Percentiles rank a stretch among this genome's conserved stretches.
phyloP scores from a whole-genome alignment of 2,113 vertebrate genomes.

The Pao palembangensis region DNA sequence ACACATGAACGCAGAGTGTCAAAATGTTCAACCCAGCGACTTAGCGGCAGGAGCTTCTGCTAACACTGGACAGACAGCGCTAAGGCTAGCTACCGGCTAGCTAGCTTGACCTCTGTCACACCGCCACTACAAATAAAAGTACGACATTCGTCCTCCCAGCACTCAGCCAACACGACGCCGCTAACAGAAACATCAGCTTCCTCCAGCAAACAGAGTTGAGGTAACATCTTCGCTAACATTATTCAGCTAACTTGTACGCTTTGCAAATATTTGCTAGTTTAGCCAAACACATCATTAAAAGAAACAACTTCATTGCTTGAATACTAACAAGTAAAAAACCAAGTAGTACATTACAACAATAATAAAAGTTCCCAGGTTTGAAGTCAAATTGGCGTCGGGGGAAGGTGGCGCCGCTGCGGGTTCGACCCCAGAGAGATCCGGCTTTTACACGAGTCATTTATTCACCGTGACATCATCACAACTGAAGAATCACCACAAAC shows the following conservation, averaged over 20 bases:
- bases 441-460: slow-evolving; percentile 64
- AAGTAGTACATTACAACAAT: slow-evolving; percentile 38
- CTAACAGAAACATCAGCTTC: slow-evolving; percentile 1
- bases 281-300: slow-evolving; percentile 1
- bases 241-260: slow-evolving; percentile 36
- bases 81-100: too few relatives aligned
- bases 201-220: slow-evolving; percentile 17
- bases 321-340: slow-evolving; percentile 39
- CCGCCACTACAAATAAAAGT: not conserved
- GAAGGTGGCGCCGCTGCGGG: slow-evolving; percentile 12
- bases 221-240: slow-evolving; percentile 27
- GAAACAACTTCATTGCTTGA: slow-evolving; percentile 5
- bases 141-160: too few relatives aligned
- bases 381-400: slow-evolving; percentile 14
- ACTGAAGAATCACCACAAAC: slow-evolving; percentile 61
- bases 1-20: too few relatives aligned
- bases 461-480: slow-evolving; percentile 56
- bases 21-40: too few relatives aligned
- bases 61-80: too few relatives aligned
- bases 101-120: too few relatives aligned
- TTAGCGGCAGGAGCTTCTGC: too few relatives aligned
- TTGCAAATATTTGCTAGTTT: slow-evolving; percentile 20
- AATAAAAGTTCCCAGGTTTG: slow-evolving; percentile 33
- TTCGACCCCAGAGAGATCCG: slow-evolving; percentile 64
- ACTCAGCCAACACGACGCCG: not conserved